Base-by-base conservation (phyloP, 2,888 invertebrate genomes). In the Dione juno region DNA sequence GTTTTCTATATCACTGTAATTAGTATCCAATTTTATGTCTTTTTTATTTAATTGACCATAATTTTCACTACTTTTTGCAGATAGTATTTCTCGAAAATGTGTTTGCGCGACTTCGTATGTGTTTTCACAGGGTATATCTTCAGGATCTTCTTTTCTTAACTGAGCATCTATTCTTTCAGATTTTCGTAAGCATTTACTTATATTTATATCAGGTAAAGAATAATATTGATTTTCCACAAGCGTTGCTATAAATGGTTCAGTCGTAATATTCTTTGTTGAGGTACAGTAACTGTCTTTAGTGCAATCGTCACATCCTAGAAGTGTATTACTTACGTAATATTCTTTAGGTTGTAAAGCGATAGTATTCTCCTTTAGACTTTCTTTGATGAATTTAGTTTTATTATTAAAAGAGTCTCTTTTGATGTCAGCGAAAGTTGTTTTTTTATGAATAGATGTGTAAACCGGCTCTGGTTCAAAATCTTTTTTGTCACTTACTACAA, bases 141-240 rank as follows among this genome's bases (percentile, higher is more conserved):
- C 91, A 71, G 88, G 87, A 75, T 91, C 91, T 79, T 90, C 90
- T 80, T 92, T 88, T 80, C 96, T 89, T 68, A 96, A 84, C 82
- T 96, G 96, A 69, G 95, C 94, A 83, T 96, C 96, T 78, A 96
- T 96, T 76, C 94, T 94, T 82, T 96, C 96, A 70, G 95, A 96
- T 81, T 95, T 95, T 78, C 95, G 94, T 73, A 96, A 92, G 81
- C 95, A 95, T 82, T 95, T 95, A 72, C 95, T 94, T 35, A 95
- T 95, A 69, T 95, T 95, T 59, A 96, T 95, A 84, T 96, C 96
- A 10, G 96, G 96, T 74, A 96, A 87, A 28, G 96, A 96, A 84
- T 95, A 94, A 80, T 95, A 96, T 82, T 96, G 95, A 83, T 96
- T 96, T 83, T 95, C 95, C 74, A 93, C 89, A 73, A 95, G 84